A percentile compares a stretch with the other conserved stretches of the same genome.
phyloP scores from a whole-genome alignment of 2,888 invertebrate genomes.

The Campaea margaritaria region DNA sequence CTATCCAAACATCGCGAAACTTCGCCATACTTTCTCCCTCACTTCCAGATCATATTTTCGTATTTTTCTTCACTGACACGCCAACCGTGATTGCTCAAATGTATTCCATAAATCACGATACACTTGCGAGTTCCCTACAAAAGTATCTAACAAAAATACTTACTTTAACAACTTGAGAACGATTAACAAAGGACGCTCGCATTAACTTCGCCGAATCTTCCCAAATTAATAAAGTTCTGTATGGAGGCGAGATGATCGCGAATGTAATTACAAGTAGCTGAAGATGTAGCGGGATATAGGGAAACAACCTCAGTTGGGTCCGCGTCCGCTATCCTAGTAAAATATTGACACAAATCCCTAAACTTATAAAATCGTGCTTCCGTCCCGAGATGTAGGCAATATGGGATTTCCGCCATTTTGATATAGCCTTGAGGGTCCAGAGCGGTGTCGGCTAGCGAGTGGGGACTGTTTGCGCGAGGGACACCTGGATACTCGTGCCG shows the following conservation, averaged over 20 bases:
- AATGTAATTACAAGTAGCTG: slow-evolving; percentile 33
- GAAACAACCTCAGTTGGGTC: slow-evolving; percentile 46
- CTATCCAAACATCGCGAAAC: slow-evolving; percentile 63
- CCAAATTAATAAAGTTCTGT: slow-evolving; percentile 75
- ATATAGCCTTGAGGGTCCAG: slow-evolving; percentile 54
- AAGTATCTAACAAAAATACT: slow-evolving; percentile 72
- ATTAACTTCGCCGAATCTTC: slow-evolving; percentile 52
- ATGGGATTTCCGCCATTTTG: slow-evolving; percentile 84
- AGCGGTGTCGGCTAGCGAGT: slow-evolving; percentile 56
- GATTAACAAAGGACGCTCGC: slow-evolving; percentile 67
- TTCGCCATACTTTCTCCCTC: slow-evolving; percentile 54
- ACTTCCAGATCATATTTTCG: slow-evolving; percentile 64
- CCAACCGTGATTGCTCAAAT: slow-evolving; percentile 68
- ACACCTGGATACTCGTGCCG: slow-evolving; percentile 74
- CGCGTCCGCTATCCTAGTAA: slow-evolving; percentile 78
- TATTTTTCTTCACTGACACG: slow-evolving; percentile 70
- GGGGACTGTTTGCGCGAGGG: slow-evolving; percentile 73
- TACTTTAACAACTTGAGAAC: slow-evolving; percentile 59
- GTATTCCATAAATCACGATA: slow-evolving; percentile 77
- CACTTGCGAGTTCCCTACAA: slow-evolving; percentile 68
- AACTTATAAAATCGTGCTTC: slow-evolving; percentile 84
- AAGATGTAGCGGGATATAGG: slow-evolving; percentile 50
- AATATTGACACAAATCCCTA: slow-evolving; percentile 86
- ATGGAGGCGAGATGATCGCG: slow-evolving; percentile 38
- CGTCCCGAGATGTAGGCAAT: slow-evolving; percentile 78